phyloP scores from a whole-genome alignment of 2,113 vertebrate species.

The Azemiops feae region DNA sequence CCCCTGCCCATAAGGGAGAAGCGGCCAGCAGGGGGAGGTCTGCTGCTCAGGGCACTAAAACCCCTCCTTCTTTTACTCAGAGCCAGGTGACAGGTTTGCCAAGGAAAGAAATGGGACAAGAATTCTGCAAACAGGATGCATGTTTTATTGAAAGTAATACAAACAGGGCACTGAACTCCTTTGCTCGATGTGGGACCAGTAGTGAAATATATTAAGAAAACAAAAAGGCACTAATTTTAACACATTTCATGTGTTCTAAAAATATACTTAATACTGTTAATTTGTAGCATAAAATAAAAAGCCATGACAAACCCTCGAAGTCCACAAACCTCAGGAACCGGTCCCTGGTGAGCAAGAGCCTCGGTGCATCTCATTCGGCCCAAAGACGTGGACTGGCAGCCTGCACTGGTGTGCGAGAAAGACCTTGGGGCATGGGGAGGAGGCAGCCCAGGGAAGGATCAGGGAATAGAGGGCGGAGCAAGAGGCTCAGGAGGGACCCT shows the following conservation, averaged over 20 bases:
- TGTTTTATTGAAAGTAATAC: conserved; percentile 88
- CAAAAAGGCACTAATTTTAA: conserved; percentile 90
- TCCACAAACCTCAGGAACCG: conserved; percentile 75
- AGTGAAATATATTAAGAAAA: conserved; percentile 88
- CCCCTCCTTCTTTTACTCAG: background rate
- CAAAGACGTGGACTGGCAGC: background rate
- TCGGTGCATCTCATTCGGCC: background rate
- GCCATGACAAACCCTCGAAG: conserved; percentile 78
- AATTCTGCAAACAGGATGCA: conserved; percentile 78
- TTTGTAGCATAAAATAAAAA: conserved; percentile 83
- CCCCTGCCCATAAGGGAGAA: background rate
- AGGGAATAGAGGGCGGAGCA: background rate
- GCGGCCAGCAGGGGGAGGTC: background rate
- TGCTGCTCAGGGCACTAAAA: background rate
- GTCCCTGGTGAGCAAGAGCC: background rate
- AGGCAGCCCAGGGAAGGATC: no score
- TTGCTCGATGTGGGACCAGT: conserved; percentile 82
- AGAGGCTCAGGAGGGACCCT: background rate
- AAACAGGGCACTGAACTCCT: conserved; percentile 68
- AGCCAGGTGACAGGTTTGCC: background rate
- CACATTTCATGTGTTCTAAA: conserved; percentile 81
- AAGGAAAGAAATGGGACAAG: conserved; percentile 47
- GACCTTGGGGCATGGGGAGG: background rate
- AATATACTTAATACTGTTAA: conserved; percentile 97
- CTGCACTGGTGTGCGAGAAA: background rate